Evolutionary conservation across 37 sponge, comb jelly and placozoan genomes (phyloP).

Genomic region (Cliona cf. orientalis): DNA sequence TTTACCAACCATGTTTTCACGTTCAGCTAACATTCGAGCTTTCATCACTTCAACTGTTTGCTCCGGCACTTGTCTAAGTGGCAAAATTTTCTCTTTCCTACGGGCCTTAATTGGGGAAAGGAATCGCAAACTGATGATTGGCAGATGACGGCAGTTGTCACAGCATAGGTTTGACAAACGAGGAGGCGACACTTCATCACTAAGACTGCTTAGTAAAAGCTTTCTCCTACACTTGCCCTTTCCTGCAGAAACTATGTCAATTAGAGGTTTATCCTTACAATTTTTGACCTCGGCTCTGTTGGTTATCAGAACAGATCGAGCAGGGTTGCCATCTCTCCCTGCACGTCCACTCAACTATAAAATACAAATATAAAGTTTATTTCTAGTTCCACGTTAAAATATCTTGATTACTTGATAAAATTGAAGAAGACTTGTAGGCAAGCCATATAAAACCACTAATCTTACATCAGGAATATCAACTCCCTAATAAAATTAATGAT

Average conservation of each 20-base stretch:
- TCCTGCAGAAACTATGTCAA: neutral
- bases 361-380: no score
- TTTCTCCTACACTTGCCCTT: no score
- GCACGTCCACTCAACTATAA: slow-evolving; percentile 18
- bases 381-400: no score
- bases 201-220: no score
- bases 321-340: neutral
- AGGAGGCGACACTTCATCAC: no score
- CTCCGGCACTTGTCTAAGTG: no score
- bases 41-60: neutral
- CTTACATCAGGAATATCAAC: slow-evolving; percentile 12
- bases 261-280: neutral
- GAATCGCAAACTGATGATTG: no score
- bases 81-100: no score
- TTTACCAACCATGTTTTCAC: neutral
- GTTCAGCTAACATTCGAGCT: neutral
- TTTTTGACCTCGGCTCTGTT: no score
- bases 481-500: neutral
- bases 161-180: no score
- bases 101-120: neutral
- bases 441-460: neutral
- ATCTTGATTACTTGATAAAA: slow-evolving; percentile 6
- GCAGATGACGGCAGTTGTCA: no score
- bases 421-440: neutral
- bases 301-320: slow-evolving; percentile 4